phyloP scores from a whole-genome alignment of 1,140 invertebrate genomes.

The Popillia japonica region DNA sequence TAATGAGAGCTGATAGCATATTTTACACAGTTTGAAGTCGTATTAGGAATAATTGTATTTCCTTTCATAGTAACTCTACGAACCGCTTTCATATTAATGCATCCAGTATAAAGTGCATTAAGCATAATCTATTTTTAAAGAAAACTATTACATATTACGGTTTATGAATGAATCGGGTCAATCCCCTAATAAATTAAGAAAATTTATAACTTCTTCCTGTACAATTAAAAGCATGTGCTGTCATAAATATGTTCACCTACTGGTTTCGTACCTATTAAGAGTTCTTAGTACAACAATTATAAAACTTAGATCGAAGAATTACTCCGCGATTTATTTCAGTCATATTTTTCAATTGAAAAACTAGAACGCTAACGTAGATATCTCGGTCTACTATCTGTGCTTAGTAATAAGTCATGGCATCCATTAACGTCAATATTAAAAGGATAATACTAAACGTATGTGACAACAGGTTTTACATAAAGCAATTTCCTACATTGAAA shows the following conservation, averaged over 20 bases:
- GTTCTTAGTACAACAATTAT: constrained; percentile 14
- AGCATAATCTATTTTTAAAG: background rate
- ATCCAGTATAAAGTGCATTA: background rate
- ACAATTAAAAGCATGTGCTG: background rate
- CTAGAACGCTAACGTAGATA: background rate
- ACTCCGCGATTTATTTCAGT: background rate
- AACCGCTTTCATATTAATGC: background rate
- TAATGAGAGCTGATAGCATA: too few relatives aligned
- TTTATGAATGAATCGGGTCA: constrained; percentile 1
- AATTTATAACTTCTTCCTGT: background rate
- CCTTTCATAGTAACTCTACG: background rate
- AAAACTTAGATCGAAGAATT: constrained; percentile 7
- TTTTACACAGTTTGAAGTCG: too few relatives aligned
- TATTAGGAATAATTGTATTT: background rate
- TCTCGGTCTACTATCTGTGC: background rate
- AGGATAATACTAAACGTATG: background rate
- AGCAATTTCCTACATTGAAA: background rate
- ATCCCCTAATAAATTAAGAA: constrained; percentile 9
- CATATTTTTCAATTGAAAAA: constrained; percentile 16
- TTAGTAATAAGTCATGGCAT: background rate
- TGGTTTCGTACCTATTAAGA: background rate
- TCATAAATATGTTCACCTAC: constrained; percentile 19
- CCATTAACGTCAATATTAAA: background rate
- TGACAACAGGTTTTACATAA: background rate
- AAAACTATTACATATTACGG: background rate